Evolutionary conservation across 2,797 vertebrate species (phyloP), one percentile per base, ranked within the genome.

Genomic region (Diplodus puntazzo): DNA sequence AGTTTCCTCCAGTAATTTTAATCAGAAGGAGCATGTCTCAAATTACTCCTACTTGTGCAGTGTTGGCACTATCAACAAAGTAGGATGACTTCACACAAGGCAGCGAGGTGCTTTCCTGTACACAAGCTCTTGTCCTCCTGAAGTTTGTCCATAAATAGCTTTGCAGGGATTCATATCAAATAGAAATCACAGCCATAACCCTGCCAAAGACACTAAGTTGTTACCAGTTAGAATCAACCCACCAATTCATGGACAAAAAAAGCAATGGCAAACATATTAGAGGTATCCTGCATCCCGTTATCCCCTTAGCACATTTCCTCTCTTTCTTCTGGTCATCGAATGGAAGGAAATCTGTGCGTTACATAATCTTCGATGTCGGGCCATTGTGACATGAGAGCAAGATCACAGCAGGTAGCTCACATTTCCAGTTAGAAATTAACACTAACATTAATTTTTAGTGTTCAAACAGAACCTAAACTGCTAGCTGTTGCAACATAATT

Each of bases 41-140:
- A 17, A 27, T 53, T 11, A 27, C 9, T 53, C 43, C 43, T 60
- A 30, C 25, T 30, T n/a, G 20, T 64, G 23, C 48, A 74, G 46
- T 30, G 65, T 76, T 84, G 42, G 21, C 52, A 81, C 42, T 58
- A 43, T 75, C 52, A 82, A 71, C 58, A 81, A 77, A 52, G 16
- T 20, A 9, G 11, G 18, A 10, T 69, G 23, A 70, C 65, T 25
- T 79, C 46, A 52, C 5, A 39, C 5, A 46, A 53, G 55, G 21
- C 14, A 81, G n/a, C 3, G 1, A 65, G 25, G 45, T 73, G 39
- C n/a, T 62, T 34, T 67, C 13, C 27, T 42, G 16, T 18, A 23
- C 55, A 23, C 8, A 13, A 58, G 61, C 45, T 45, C 23, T 18
- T 59, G 53, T 67, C 17, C 49, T 42, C 23, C 48, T 58, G 23